Base-by-base conservation (phyloP, 2,797 vertebrate species). In the Enteromius radiatus region DNA sequence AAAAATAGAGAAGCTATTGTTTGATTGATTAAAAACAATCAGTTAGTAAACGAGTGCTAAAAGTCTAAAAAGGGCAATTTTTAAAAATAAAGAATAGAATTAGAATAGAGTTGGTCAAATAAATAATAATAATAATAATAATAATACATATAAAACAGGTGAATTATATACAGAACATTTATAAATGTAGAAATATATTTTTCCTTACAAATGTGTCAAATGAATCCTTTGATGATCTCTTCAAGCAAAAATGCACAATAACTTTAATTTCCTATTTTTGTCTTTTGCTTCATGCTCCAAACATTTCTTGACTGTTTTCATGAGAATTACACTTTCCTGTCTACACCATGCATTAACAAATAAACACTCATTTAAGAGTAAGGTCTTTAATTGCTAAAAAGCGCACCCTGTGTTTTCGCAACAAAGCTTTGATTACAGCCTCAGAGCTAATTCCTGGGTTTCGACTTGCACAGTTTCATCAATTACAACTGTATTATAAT, bases 391-490 rank as follows among this genome's bases (percentile, higher is more conserved):
- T 15, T 61, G 8, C 31, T 54, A 33, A 80, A 10, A 14, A 43
- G 36, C 5, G 38, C 65, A 59, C 23, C 7, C 78, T 47, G 38
- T 61, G 78, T 71, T 61, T 61, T 61, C 0, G 1, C 33, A 80
- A 71, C 67, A 71, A 71, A 71, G 78, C 67, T 80, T 33, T 71
- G 67, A 80, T 71, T 80, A 71, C 1, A 71, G 67, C 26, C 78
- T 71, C 52, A 69, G 52, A 56, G 23, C 15, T 80, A 71, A 80
- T 71, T 61, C 26, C 54, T 80, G 52, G 67, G 36, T 71, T 68
- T 76, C 4, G 3, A 43, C 36, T 43, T 4, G 17, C 54, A 28
- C 2, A 6, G 74, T 28, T 76, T 47, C 52, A 71, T 71, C 67
- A 45, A 80, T 71, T 69, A 71, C 67, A 45, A 61, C 52, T 71